Evolutionary conservation across 1,140 invertebrate genomes (phyloP), one percentile per base, ranked within the genome.

Genomic region (Calosoma granatense): DNA sequence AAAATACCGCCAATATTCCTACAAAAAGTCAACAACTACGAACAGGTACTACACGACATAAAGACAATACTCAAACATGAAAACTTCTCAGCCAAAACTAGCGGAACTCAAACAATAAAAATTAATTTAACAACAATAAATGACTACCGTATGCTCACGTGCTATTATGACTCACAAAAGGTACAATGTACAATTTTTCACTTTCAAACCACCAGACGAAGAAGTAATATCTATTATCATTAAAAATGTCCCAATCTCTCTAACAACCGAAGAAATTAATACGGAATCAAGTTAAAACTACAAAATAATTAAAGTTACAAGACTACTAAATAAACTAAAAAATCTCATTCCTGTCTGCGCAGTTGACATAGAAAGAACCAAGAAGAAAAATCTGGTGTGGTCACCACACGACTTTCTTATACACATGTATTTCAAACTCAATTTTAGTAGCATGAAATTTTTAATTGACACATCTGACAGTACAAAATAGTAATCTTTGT

Each of bases 201-300:
- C 26, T 36, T 36, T 36, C 26, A 36, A 36, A 9, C 26, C 26
- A 36, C n/a, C n/a, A 36, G n/a, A 9, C 6, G 26, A 36, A 6
- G n/a, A 36, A 36, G n/a, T 9, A 36, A 36, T 36, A 36, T 36
- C 26, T 9, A n/a, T 36, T 9, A n/a, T 36, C n/a, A 36, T 36
- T n/a, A 36, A n/a, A 36, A 36, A 36, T 36, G 26, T 36, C 26
- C 26, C 26, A 36, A 9, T 9, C 26, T 36, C 26, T 6, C 26
- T 36, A 6, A 36, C 26, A 2, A 51, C 36, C 12, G 51, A 51
- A 39, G 53, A 9, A 14, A 63, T 53, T 19, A 59, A 59, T 19
- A 58, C 53, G 20, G 56, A 63, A 43, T 57, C 62, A n/a, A 36
- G n/a, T 9, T n/a, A 36, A 36, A 36, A 36, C n/a, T 36, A 36